Evolutionary conservation across 2,888 invertebrate species (phyloP), one percentile per base, ranked within the genome.

Genomic region (Acleris holmiana): DNA sequence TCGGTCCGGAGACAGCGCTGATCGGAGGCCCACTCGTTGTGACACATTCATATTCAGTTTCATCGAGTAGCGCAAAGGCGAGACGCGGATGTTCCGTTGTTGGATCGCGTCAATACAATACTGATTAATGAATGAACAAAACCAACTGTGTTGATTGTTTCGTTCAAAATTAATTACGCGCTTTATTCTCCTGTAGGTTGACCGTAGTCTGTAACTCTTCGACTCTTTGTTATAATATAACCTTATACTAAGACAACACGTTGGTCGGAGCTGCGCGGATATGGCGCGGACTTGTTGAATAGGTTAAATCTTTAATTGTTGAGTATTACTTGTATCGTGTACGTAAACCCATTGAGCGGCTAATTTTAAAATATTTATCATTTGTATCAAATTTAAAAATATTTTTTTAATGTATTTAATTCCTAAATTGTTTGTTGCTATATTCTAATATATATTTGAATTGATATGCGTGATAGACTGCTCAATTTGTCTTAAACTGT

Each of bases 141-240:
- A 75, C 72, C 79, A 80, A 68, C 76, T 80, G 81, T 80, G 73
- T 76, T 74, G 73, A 72, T 72, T 69, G 66, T 77, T 67, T 57
- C 18, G 67, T 72, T 68, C 67, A 65, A 68, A 73, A 70, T 61
- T 76, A 78, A 78, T 80, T 78, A 71, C 64, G 69, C 70, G 64
- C 73, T 73, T 77, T 80, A 76, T 79, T 67, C 71, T 69, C 68
- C 60, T 55, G 55, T 59, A 41, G 41, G 41, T 69, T 61, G 46
- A 57, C 44, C 61, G 47, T 67, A 53, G 58, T 63, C 54, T 69
- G 50, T 15, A 53, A 40, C 40, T 67, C 63, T 67, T 68, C 59
- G 60, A 63, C 57, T 65, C 57, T 68, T 61, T 57, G 56, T 49
- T 64, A 40, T 49, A 65, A 49, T 53, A 57, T n/a, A n/a, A n/a